These are phyloP conservation scores for Adelphocoris suturalis DNA, from an alignment of 2,888 invertebrate species.

Conservation along the genomic window DNA sequence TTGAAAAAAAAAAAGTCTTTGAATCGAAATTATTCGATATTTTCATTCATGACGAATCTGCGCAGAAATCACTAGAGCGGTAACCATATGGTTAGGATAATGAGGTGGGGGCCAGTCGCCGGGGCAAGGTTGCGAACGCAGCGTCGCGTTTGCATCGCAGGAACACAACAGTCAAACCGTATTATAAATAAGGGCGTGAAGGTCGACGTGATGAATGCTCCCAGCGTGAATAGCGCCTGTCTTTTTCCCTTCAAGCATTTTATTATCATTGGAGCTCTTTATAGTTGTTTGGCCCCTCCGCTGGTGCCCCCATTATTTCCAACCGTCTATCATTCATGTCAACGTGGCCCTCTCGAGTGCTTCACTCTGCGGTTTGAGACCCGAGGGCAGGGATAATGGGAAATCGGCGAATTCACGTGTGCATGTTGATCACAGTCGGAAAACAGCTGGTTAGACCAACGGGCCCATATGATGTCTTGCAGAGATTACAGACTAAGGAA, in stretches of 20 bases:
- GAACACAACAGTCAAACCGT: slow-evolving; percentile 6
- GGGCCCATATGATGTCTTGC: no score
- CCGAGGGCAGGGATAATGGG: slow-evolving; percentile 41
- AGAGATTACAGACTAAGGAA: no score
- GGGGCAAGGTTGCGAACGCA: slow-evolving; percentile 10
- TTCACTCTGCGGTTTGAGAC: no score
- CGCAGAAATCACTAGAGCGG: not conserved
- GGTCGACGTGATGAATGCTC: slow-evolving; percentile 44
- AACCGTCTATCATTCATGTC: slow-evolving; percentile 42
- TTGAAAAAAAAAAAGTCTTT: no score
- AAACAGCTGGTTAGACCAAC: not conserved
- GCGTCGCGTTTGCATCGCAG: not conserved
- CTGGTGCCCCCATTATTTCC: slow-evolving; percentile 16
- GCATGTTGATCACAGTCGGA: not conserved
- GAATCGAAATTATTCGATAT: no score
- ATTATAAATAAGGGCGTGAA: slow-evolving; percentile 33
- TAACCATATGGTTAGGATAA: slow-evolving; percentile 51
- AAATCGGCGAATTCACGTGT: not conserved
- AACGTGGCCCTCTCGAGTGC: not conserved
- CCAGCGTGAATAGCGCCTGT: slow-evolving; percentile 35
- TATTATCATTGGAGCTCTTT: slow-evolving; percentile 44
- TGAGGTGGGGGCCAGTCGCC: slow-evolving; percentile 18
- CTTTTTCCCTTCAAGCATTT: slow-evolving; percentile 31
- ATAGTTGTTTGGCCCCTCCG: not conserved
- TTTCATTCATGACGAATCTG: not conserved